These are phyloP conservation scores for Magallana gigas DNA, from an alignment of 1,140 invertebrate species.

Conservation along the genomic window DNA sequence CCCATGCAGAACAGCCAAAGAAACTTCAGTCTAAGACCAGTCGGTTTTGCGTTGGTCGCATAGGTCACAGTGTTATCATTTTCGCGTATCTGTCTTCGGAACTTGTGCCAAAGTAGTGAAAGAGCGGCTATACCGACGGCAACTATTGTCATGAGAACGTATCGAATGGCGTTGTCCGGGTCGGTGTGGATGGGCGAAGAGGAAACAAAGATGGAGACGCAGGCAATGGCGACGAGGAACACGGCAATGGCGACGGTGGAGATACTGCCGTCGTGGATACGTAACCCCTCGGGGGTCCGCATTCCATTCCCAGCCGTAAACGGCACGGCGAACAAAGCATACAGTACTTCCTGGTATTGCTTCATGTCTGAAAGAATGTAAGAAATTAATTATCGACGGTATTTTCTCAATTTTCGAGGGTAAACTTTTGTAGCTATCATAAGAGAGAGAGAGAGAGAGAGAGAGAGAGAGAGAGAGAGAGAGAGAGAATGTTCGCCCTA, in stretches of 20 bases:
- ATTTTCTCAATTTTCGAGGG: neutral
- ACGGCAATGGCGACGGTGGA: conserved; percentile 2
- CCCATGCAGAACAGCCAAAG: neutral
- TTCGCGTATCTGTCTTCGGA: neutral
- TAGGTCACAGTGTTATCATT: neutral
- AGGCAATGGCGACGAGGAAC: neutral
- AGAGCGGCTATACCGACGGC: neutral
- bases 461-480: conserved; percentile 4
- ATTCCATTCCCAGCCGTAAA: conserved; percentile 32
- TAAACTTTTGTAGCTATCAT: neutral
- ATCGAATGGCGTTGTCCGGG: neutral
- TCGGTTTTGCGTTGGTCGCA: neutral
- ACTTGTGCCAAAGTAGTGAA: neutral
- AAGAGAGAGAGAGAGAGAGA: neutral
- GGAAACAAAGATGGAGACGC: neutral
- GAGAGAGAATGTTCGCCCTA: neutral
- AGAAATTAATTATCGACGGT: neutral
- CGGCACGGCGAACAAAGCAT: neutral
- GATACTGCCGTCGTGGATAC: conserved; percentile 26
- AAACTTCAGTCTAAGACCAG: conserved; percentile 23
- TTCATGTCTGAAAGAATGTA: neutral
- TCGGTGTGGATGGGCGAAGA: neutral
- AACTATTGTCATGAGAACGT: neutral
- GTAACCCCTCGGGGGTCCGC: neutral
- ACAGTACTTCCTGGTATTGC: conserved; percentile 4